Base-by-base conservation (phyloP, 2,113 vertebrate species). In the Sinocyclocheilus grahami region DNA sequence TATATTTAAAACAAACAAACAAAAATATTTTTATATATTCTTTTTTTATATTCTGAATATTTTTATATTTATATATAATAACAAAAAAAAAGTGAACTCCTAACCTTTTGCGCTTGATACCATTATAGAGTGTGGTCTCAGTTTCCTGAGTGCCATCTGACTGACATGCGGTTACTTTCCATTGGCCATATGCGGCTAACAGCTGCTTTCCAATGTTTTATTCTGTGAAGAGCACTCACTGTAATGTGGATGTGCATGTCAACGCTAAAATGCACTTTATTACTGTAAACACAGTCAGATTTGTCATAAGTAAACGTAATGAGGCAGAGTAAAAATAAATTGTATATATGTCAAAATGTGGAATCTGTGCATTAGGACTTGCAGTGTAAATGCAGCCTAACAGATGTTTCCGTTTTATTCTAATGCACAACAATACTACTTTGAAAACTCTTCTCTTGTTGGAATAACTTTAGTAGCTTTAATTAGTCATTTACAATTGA, bases 211-310 rank as follows among this genome's bases (percentile, higher is more conserved):
- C 72, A 48, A 27, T 46, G n/a, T 76, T 48, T 76, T n/a, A 76
- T 48, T 76, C n/a, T 27, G n/a, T 24, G 42, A 76, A 76, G 72
- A 72, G 72, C 72, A 48, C 39, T 76, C 72, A 76, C 42, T 76
- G 22, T 75, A 75, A 75, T 24, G 22, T 24, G 72, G 72, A n/a
- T 76, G 11, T 75, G 22, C 39, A 75, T 48, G 72, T 76, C 42
- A 76, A 48, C 1, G 2, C 42, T 48, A n/a, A 76, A 48, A 76
- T 76, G 72, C 72, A 76, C 42, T 76, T 76, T 48, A 16, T 72
- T 72, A 42, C 37, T 42, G 18, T 72, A 72, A 72, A 72, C 67
- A 71, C 33, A 72, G 18, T n/a, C 18, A 11, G 69, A 42, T 72
- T 22, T n/a, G 20, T 72, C 33, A 39, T 22, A 22, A 72, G 69